Evolutionary conservation across 2,113 vertebrate genomes (phyloP).

Genomic region (Hemiscyllium ocellatum): DNA sequence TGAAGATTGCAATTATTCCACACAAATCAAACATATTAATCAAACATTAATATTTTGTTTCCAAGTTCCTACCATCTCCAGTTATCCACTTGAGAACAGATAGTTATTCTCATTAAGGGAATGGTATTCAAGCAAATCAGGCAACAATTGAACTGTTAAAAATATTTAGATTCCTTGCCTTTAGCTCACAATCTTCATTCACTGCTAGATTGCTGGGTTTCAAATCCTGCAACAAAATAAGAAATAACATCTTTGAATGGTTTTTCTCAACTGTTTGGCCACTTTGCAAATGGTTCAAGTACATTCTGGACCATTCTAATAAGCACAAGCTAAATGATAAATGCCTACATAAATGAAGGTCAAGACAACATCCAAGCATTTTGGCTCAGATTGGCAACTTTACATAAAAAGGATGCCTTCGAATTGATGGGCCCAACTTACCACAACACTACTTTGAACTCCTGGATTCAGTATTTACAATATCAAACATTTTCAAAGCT

Average conservation of each 20-base stretch:
- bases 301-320: background rate
- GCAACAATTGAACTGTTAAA: background rate
- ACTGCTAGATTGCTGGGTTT: conserved; percentile 96
- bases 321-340: background rate
- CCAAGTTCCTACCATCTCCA: background rate
- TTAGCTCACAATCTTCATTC: conserved; percentile 95
- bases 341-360: background rate
- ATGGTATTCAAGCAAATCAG: background rate
- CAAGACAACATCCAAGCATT: background rate
- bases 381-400: background rate
- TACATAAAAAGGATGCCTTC: background rate
- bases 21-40: background rate
- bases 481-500: background rate
- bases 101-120: background rate
- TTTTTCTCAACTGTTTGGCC: background rate
- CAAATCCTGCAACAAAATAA: conserved; percentile 67
- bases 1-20: background rate
- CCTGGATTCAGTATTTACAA: background rate
- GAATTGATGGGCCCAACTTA: background rate
- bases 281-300: background rate
- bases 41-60: background rate
- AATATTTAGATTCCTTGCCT: conserved; percentile 57
- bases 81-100: background rate
- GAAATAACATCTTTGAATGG: background rate
- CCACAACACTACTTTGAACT: background rate